Evolutionary conservation across 2,888 invertebrate species (phyloP).

Genomic region (Thymelicus sylvestris): DNA sequence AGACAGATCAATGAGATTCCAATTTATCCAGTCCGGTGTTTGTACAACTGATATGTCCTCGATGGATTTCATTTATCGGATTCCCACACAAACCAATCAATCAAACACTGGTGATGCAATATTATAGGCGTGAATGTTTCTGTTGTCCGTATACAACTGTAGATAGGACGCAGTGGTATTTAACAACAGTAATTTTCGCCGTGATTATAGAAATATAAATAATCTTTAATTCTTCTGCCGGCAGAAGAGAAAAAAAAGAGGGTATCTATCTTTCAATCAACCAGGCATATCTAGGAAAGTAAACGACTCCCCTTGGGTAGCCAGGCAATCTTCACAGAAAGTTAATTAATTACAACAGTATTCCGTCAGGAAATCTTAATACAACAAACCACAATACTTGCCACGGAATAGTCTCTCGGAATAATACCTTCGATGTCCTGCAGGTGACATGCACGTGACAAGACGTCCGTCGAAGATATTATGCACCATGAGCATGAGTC

Average conservation of each 20-base stretch:
- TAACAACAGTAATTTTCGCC: not conserved
- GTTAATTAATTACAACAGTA: too few species aligned
- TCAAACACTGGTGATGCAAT: not conserved
- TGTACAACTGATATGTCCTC: not conserved
- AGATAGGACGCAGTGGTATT: not conserved
- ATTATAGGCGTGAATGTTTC: not conserved
- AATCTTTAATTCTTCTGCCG: too few species aligned
- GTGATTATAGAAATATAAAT: too few species aligned
- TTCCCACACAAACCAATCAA: not conserved
- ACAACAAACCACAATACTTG: too few species aligned
- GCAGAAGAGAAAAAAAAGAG: too few species aligned
- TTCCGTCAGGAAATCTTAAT: too few species aligned
- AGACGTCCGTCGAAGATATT: not conserved
- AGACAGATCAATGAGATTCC: too few species aligned
- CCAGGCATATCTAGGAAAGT: too few species aligned
- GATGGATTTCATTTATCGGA: not conserved
- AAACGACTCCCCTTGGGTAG: too few species aligned
- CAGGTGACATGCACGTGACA: not conserved
- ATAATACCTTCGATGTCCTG: not conserved
- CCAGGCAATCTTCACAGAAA: too few species aligned
- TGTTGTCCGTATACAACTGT: not conserved
- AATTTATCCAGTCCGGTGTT: not conserved
- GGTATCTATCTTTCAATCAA: too few species aligned
- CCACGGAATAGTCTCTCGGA: too few species aligned
- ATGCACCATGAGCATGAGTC: slow-evolving; percentile 1